Evolutionary conservation across 2,797 vertebrate species (phyloP).

Genomic region (Neomorphus geoffroyi): DNA sequence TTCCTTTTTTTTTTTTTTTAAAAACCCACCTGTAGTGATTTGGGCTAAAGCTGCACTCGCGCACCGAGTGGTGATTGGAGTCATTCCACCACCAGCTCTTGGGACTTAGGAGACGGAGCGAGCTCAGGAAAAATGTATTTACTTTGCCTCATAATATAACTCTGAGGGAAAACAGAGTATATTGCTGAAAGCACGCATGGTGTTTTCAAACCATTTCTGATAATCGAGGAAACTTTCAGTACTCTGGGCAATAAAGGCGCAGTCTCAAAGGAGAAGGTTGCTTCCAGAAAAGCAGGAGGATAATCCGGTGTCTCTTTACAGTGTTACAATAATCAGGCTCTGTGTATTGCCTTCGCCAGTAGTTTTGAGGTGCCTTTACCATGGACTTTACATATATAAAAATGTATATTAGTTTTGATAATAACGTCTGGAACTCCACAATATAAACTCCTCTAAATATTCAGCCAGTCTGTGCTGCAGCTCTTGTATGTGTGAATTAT

Average conservation of each 20-base stretch:
- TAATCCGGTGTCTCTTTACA: neutral
- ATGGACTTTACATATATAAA: neutral
- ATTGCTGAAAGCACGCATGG: neutral
- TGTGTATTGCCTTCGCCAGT: neutral
- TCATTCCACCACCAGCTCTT: neutral
- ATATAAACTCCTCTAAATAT: neutral
- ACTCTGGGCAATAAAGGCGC: neutral
- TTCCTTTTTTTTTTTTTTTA: neutral
- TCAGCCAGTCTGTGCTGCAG: neutral
- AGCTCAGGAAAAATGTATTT: neutral
- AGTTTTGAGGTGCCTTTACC: neutral
- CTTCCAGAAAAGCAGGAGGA: neutral
- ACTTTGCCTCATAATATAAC: neutral
- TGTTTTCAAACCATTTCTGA: neutral
- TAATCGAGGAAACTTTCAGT: neutral
- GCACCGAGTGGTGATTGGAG: neutral
- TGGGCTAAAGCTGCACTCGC: neutral
- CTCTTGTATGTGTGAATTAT: slow-evolving; percentile 12
- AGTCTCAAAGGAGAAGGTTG: neutral
- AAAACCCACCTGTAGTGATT: neutral
- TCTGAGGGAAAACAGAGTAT: neutral
- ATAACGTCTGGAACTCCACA: neutral
- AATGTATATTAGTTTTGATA: neutral
- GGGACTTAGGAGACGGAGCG: neutral
- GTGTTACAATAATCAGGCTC: neutral